Conservation (phyloP, 2,797 vertebrate species). For the Neopelma chrysocephalum region DNA sequence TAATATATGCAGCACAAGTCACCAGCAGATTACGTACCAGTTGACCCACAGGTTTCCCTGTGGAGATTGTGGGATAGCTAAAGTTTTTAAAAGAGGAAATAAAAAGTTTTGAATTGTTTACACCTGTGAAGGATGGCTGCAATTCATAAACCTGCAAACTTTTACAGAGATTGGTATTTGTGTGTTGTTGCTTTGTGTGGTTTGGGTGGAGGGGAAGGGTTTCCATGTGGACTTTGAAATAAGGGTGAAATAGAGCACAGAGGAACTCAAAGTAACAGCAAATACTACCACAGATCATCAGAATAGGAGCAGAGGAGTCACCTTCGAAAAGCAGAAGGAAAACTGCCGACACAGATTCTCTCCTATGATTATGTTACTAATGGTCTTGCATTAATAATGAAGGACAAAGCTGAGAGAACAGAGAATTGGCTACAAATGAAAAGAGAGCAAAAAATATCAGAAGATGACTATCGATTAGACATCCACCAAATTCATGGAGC, state of each 20-base stretch:
- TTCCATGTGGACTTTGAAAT: neutral
- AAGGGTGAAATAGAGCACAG: neutral
- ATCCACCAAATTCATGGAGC: neutral
- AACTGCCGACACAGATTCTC: neutral
- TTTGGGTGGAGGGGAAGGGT: neutral
- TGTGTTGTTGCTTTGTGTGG: neutral
- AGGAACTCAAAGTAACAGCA: neutral
- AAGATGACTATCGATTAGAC: neutral
- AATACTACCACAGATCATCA: neutral
- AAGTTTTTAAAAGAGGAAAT: neutral
- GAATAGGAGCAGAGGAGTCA: neutral
- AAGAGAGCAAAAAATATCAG: neutral
- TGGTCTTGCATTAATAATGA: slow-evolving; percentile 56
- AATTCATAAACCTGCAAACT: neutral
- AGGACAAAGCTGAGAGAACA: slow-evolving; percentile 13
- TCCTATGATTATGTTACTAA: slow-evolving; percentile 36
- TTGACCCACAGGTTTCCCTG: neutral
- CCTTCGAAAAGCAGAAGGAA: neutral
- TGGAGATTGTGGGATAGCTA: neutral
- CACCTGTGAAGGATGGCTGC: neutral
- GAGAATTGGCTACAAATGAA: neutral
- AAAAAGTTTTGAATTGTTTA: neutral
- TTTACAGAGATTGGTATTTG: neutral
- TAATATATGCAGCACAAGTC: neutral
- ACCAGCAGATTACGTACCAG: neutral